Percentiles rank a stretch among this genome's conserved stretches.
phyloP scores from a whole-genome alignment of 2,888 invertebrate genomes.

The Girardia tigrina region DNA sequence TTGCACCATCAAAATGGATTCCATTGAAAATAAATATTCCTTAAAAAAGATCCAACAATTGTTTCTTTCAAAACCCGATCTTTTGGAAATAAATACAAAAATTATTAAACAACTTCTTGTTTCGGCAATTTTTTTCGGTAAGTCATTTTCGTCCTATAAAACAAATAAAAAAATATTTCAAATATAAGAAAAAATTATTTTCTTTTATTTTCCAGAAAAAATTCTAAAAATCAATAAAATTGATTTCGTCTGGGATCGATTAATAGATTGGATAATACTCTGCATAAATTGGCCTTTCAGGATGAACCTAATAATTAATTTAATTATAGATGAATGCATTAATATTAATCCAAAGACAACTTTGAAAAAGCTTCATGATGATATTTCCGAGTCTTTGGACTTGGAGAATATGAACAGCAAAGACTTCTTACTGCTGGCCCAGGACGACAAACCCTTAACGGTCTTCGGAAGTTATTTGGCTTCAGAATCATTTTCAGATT shows the following conservation, averaged over 20 bases:
- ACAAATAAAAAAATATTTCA: background rate
- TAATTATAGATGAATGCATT: background rate
- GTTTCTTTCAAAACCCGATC: background rate
- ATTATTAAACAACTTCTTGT: background rate
- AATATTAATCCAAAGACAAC: background rate
- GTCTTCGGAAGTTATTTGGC: background rate
- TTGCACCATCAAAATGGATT: constrained; percentile 4
- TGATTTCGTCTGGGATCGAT: constrained; percentile 9
- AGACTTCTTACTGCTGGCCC: background rate
- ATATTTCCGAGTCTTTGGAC: background rate
- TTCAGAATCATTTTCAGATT: background rate
- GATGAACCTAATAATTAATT: constrained; percentile 1
- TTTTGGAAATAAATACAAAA: background rate
- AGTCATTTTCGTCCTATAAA: background rate
- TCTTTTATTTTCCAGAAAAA: background rate
- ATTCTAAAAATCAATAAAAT: constrained; percentile 14
- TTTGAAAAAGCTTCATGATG: constrained; percentile 15
- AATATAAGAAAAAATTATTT: background rate
- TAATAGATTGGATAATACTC: constrained; percentile 15
- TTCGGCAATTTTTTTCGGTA: background rate
- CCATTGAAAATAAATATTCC: background rate
- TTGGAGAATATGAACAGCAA: background rate
- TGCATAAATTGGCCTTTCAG: constrained; percentile 6
- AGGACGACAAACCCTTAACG: background rate
- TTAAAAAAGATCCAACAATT: constrained; percentile 3